Evolutionary conservation across 1,140 invertebrate genomes (phyloP), one percentile per base, ranked within the genome.

Genomic region (Telenomus remus): DNA sequence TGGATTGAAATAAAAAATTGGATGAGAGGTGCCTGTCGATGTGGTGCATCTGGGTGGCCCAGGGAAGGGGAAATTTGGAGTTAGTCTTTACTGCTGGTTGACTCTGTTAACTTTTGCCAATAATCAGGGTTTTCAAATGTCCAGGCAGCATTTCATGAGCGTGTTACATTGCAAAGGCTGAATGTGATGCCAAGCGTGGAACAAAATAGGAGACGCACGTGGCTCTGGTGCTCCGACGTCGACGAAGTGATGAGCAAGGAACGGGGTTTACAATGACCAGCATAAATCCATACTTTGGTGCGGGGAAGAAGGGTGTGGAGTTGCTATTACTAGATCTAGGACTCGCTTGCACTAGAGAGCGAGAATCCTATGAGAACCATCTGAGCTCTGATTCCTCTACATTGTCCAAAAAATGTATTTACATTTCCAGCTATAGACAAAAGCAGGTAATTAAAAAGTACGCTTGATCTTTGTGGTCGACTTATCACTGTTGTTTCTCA

Each of bases 361-460:
- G 85, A 88, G 86, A 86, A 85, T 86, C 82, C 83, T 82, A 84
- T 82, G 84, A 84, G 81, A 88, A 88, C 86, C 86, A 88, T 88
- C 86, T 86, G 86, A 88, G 86, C 85, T 85, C 84, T 88, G 86
- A 88, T 87, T 86, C 86, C 86, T 88, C 85, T 87, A 87, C 86
- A 88, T 88, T 87, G 84, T 83, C 61, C 80, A 82, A 83, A 82
- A 87, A 88, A 86, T 85, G 82, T 85, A 85, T 87, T 87, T 88
- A 86, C 83, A 86, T 86, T 87, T 87, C 83, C 86, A 88, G 84
- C 85, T 81, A 77, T 85, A 84, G 70, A 73, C 79, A 72, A 66
- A 72, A 80, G 85, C 83, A 86, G 86, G 86, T 87, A 87, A 88
- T 80, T 88, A 81, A 82, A 79, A 69, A 72, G 72, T 81, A 83